A percentile compares a stretch with the other conserved stretches of the same genome.
These are phyloP conservation scores for Cosmia pyralina DNA, from an alignment of 2,888 invertebrate genomes.

Conservation along the genomic window DNA sequence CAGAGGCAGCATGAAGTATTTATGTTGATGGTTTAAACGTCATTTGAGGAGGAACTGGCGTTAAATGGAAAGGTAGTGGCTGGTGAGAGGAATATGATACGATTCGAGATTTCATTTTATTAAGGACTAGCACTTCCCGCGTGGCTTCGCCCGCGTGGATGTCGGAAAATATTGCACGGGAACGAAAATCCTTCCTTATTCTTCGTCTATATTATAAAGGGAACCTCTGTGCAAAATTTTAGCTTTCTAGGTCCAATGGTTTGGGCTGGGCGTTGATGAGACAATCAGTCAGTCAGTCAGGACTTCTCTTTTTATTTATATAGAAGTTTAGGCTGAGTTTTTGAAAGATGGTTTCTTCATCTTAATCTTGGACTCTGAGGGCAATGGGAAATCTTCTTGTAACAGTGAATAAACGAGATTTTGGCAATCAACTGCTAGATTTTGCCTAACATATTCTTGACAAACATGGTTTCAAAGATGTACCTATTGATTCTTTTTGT, in stretches of 20 bases:
- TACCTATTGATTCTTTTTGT: background rate
- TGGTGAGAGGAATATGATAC: background rate
- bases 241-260: too few relatives aligned
- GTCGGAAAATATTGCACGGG: too few relatives aligned
- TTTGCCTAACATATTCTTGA: background rate
- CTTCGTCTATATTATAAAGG: too few relatives aligned
- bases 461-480: background rate
- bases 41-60: too few relatives aligned
- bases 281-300: too few relatives aligned
- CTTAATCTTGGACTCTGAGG: background rate
- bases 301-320: too few relatives aligned
- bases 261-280: too few relatives aligned
- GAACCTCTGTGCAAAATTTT: too few relatives aligned
- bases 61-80: background rate
- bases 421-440: background rate
- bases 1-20: conserved; percentile 14
- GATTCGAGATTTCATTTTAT: background rate
- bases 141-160: too few relatives aligned
- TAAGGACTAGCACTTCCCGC: too few relatives aligned
- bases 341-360: too few relatives aligned
- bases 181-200: too few relatives aligned
- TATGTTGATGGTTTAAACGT: background rate
- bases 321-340: fast-evolving
- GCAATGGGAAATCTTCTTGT: background rate
- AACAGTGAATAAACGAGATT: background rate